Conservation (phyloP, 2,113 vertebrate species). For the Plecotus auritus region DNA sequence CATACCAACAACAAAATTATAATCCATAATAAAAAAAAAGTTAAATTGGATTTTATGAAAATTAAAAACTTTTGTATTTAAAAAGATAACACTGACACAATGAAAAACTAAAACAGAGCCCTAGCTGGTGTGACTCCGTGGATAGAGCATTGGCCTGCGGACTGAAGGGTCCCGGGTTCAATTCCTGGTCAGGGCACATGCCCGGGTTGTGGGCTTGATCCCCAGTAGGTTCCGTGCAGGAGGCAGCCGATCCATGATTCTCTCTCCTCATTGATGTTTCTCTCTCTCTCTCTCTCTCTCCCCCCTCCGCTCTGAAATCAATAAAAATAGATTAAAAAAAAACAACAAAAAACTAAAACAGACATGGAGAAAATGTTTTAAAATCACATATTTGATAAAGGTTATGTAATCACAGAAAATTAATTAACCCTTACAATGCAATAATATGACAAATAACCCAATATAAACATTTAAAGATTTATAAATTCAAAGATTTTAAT, state of each 20-base stretch:
- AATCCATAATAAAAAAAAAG: not conserved
- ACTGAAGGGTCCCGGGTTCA: no score
- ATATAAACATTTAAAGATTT: not conserved
- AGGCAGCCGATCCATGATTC: no score
- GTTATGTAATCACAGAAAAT: not conserved
- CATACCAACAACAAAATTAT: not conserved
- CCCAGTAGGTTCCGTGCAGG: no score
- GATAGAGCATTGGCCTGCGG: no score
- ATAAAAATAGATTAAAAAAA: no score
- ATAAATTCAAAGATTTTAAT: not conserved
- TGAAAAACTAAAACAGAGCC: not conserved
- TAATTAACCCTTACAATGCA: not conserved
- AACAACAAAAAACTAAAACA: not conserved
- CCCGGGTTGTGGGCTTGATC: no score
- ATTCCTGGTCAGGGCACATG: no score
- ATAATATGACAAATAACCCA: not conserved
- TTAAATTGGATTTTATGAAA: not conserved
- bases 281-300: no score
- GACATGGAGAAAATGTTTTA: not conserved
- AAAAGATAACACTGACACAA: not conserved
- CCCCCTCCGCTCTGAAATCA: no score
- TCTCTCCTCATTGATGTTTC: no score
- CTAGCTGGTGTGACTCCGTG: no score
- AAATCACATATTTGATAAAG: not conserved
- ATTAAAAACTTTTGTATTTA: not conserved